phyloP scores from a whole-genome alignment of 2,113 vertebrate genomes.

The Paradoxurus hermaphroditus region DNA sequence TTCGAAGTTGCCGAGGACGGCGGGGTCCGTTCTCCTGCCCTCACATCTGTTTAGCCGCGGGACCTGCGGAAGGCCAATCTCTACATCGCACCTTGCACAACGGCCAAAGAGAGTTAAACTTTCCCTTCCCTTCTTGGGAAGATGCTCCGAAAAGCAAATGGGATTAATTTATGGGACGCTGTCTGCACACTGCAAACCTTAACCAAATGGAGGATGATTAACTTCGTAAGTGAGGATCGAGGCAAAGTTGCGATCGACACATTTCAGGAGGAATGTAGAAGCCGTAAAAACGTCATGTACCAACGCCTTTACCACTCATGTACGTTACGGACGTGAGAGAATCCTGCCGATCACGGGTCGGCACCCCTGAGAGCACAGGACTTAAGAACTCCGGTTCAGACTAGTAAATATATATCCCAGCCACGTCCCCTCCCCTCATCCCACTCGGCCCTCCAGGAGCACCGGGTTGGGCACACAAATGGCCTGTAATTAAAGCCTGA shows the following conservation, averaged over 20 bases:
- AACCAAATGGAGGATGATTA: not conserved
- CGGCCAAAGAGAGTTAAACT: not conserved
- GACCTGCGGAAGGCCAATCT: not conserved
- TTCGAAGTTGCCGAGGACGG: not conserved
- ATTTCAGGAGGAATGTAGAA: not conserved
- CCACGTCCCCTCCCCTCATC: not conserved
- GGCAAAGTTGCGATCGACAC: not conserved
- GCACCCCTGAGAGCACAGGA: not conserved
- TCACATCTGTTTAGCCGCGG: not conserved
- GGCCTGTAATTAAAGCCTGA: not conserved
- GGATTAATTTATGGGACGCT: not conserved
- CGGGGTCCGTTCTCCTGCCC: not conserved
- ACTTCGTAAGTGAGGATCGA: not conserved
- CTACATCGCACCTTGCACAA: accelerated
- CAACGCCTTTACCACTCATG: not conserved
- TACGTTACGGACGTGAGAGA: not conserved
- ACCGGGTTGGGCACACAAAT: not conserved
- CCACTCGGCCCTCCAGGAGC: too few species aligned
- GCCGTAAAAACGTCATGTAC: not conserved
- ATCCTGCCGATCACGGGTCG: not conserved
- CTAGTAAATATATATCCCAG: not conserved
- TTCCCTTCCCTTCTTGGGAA: not conserved
- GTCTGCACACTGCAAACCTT: not conserved
- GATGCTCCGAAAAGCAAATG: not conserved
- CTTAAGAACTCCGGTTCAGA: not conserved